Conservation (phyloP, 1,140 invertebrate species). For the Leguminivora glycinivorella region DNA sequence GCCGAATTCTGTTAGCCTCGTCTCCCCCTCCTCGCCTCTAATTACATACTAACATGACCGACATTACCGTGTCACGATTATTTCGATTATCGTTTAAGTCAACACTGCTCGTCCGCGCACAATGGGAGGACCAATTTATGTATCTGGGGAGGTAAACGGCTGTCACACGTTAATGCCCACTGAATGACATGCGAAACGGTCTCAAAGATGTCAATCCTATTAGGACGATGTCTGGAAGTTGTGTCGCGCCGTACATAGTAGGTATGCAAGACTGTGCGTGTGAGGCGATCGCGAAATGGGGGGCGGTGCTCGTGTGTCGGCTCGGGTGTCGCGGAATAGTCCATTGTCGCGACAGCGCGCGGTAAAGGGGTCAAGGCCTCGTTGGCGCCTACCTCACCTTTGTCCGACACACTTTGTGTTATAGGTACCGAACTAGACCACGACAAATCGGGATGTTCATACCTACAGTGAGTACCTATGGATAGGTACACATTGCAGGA, state of each 20-base stretch:
- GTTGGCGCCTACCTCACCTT: conserved; percentile 59
- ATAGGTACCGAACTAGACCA: neutral
- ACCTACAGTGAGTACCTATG: neutral
- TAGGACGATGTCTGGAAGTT: neutral
- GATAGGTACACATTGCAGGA: neutral
- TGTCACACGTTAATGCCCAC: conserved; percentile 12
- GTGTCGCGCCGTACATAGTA: neutral
- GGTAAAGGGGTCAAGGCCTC: conserved; percentile 69
- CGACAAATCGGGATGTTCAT: neutral
- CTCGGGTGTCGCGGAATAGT: conserved; percentile 60
- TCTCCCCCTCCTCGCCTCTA: conserved; percentile 53
- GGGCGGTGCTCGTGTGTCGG: conserved; percentile 42
- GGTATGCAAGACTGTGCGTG: conserved; percentile 4
- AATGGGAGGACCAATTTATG: conserved; percentile 28
- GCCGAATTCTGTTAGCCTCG: conserved; percentile 64
- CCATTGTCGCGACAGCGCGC: conserved; percentile 54
- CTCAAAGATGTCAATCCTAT: neutral
- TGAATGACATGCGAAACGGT: conserved; percentile 12
- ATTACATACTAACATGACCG: conserved; percentile 62
- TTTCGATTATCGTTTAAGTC: conserved; percentile 58
- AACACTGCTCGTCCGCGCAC: conserved; percentile 35
- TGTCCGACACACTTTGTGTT: conserved; percentile 36
- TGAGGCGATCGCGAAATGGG: conserved; percentile 29
- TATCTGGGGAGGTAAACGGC: conserved; percentile 24
- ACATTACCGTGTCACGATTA: conserved; percentile 59